These are phyloP conservation scores for Netelia fuscicornis DNA, from an alignment of 2,888 invertebrate genomes.

Conservation along the genomic window DNA sequence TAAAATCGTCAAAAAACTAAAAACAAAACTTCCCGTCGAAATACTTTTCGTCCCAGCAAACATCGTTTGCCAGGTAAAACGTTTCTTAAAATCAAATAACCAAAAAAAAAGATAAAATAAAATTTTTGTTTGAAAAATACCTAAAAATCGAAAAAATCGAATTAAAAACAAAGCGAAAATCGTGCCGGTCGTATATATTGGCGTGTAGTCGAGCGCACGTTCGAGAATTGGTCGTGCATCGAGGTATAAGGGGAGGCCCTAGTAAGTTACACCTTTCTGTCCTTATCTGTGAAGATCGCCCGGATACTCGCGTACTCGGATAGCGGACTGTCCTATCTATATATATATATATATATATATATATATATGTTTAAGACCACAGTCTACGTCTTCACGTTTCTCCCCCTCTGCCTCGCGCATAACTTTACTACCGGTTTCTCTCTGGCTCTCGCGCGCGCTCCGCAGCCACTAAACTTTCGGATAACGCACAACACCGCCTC, in stretches of 20 bases:
- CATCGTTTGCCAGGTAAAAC: not conserved
- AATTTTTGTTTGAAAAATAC: not conserved
- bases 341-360: not conserved
- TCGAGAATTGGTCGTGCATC: constrained; percentile 57
- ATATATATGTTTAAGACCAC: not conserved
- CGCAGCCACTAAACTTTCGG: constrained; percentile 81
- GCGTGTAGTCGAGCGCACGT: constrained; percentile 28
- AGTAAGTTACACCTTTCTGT: constrained; percentile 84
- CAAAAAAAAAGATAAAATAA: not conserved
- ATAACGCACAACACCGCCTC: constrained; percentile 76
- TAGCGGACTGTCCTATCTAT: constrained; percentile 69
- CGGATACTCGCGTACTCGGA: constrained; percentile 79
- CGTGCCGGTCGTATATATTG: constrained; percentile 19
- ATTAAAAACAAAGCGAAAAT: not conserved
- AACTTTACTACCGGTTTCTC: constrained; percentile 84
- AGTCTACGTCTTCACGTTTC: constrained; percentile 60
- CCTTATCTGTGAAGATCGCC: constrained; percentile 83
- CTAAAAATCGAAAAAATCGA: not conserved
- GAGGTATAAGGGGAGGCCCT: constrained; percentile 74
- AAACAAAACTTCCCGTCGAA: not conserved
- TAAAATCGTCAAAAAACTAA: not conserved
- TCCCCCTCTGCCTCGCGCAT: constrained; percentile 77
- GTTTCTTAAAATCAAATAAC: no score
- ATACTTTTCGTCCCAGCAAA: not conserved
- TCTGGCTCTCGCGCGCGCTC: constrained; percentile 60